Conservation (phyloP, 2,797 vertebrate species). For the Schizothorax lantsangensis region DNA sequence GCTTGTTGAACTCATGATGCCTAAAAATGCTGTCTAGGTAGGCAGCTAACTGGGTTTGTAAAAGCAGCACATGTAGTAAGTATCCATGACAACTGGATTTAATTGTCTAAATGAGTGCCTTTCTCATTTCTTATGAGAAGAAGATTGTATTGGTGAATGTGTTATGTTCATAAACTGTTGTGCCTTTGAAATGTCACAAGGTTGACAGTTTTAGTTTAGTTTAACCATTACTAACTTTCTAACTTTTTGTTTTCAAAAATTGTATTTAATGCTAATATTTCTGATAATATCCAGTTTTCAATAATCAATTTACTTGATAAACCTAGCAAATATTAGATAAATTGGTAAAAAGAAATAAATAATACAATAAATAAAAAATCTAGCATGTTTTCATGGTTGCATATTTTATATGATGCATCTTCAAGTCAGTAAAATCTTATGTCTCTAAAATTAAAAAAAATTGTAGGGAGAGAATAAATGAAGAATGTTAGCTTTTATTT, state of each 20-base stretch:
- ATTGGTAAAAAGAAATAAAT: background rate
- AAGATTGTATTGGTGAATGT: background rate
- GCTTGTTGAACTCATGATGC: background rate
- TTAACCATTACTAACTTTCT: background rate
- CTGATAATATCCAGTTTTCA: background rate
- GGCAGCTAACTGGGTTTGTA: background rate
- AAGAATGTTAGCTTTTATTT: background rate
- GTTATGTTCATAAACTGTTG: background rate
- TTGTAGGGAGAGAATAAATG: background rate
- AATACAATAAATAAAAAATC: no score
- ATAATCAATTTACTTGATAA: background rate
- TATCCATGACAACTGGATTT: background rate
- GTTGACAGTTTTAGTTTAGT: background rate
- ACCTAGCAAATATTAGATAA: background rate
- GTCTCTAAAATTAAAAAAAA: background rate
- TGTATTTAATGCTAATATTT: background rate
- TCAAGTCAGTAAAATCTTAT: background rate
- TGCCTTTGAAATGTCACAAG: background rate
- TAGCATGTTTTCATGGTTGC: background rate
- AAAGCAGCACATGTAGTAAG: background rate
- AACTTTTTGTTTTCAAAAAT: background rate
- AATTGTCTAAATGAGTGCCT: background rate
- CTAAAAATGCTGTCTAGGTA: background rate
- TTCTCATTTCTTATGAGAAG: background rate
- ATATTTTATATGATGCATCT: background rate